phyloP scores from a whole-genome alignment of 2,113 vertebrate species.

The Pygathrix nemaeus region DNA sequence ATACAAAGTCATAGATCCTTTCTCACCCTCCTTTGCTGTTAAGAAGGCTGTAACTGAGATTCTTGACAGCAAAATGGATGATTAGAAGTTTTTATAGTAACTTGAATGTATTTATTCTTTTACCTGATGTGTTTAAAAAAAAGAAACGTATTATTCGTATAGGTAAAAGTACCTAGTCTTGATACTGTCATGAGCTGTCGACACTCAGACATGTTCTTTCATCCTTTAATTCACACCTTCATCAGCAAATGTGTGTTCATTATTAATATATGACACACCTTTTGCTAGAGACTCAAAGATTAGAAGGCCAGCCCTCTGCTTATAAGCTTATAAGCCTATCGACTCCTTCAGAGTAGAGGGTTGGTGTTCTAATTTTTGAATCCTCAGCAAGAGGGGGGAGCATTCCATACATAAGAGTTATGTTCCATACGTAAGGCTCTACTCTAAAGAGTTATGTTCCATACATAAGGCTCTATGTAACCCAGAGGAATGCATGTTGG shows the following conservation, averaged over 20 bases:
- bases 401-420: no score
- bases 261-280: background rate
- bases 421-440: no score
- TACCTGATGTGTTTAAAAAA: background rate
- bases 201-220: fast-evolving
- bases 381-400: no score
- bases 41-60: background rate
- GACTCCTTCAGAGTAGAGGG: no score
- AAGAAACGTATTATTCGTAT: background rate
- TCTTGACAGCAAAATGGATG: background rate
- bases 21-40: background rate
- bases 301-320: background rate
- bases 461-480: no score
- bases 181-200: background rate
- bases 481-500: fast-evolving
- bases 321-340: background rate
- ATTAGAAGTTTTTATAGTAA: background rate
- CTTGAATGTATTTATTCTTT: background rate
- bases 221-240: background rate
- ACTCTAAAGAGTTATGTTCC: no score
- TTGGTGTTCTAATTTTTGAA: no score
- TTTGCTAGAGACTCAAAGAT: background rate
- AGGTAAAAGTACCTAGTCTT: background rate
- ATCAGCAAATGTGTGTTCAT: background rate
- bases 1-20: background rate